Evolutionary conservation across 2,888 invertebrate species (phyloP).

Genomic region (Caenorhabditis parvicauda): DNA sequence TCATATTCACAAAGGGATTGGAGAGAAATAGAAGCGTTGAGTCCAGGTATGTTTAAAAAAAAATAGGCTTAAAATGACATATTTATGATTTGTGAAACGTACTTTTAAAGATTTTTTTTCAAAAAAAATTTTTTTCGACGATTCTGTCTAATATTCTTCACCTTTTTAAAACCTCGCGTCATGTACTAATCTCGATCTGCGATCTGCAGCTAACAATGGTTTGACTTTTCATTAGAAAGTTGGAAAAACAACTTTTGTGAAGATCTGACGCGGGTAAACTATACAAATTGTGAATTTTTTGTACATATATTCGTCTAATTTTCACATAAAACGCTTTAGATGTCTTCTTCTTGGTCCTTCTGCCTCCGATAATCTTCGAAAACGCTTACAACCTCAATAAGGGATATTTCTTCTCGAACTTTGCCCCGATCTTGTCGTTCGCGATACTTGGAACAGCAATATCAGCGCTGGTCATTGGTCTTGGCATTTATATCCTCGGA

Average conservation of each 20-base stretch:
- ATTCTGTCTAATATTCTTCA: background rate
- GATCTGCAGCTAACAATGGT: too few relatives aligned
- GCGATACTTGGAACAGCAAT: constrained; percentile 95
- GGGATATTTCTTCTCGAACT: constrained; percentile 77
- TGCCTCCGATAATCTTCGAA: constrained; percentile 98
- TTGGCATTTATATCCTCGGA: constrained; percentile 89
- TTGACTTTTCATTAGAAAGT: background rate
- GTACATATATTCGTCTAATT: constrained; percentile 97
- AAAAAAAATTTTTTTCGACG: too few relatives aligned
- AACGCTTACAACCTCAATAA: constrained; percentile 98
- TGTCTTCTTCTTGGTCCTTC: constrained; percentile 89
- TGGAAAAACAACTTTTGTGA: too few relatives aligned
- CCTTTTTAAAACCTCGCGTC: background rate
- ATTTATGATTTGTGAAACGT: too few relatives aligned
- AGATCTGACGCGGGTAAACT: background rate
- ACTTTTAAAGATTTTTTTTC: too few relatives aligned
- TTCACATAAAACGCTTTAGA: too few relatives aligned
- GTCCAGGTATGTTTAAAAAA: constrained; percentile 14
- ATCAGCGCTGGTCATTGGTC: constrained; percentile 92
- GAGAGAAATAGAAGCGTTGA: constrained; percentile 48
- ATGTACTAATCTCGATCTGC: too few relatives aligned
- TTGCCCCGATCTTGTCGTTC: constrained; percentile 96
- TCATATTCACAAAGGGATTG: constrained; percentile 55
- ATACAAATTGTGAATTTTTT: constrained; percentile 68
- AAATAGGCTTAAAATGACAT: too few relatives aligned